Percentiles rank a stretch among this genome's conserved stretches.
phyloP scores from a whole-genome alignment of 2,113 vertebrate genomes.

The Polypterus senegalus region DNA sequence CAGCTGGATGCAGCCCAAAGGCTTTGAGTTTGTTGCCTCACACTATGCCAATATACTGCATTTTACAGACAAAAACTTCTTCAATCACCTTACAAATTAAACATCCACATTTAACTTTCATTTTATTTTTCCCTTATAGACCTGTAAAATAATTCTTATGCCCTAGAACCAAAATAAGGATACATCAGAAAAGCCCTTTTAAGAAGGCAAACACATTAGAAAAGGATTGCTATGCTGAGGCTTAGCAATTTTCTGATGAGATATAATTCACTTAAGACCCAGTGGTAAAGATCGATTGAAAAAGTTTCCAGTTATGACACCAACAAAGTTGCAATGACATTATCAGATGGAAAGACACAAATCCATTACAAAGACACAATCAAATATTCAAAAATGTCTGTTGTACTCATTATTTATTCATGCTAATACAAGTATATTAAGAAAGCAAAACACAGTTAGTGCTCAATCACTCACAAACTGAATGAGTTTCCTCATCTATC shows the following conservation, averaged over 20 bases:
- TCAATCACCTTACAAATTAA: too few species aligned
- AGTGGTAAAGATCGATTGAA: conserved; percentile 82
- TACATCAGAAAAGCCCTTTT: too few species aligned
- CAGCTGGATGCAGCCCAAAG: too few species aligned
- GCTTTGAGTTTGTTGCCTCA: too few species aligned
- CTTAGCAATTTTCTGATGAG: conserved; percentile 35
- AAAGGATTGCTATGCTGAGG: background rate
- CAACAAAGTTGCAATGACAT: conserved; percentile 76
- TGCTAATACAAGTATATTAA: conserved; percentile 98
- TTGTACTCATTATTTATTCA: conserved; percentile 92
- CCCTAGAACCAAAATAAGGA: too few species aligned
- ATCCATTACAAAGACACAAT: conserved; percentile 89
- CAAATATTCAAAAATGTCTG: conserved; percentile 92
- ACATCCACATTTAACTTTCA: too few species aligned
- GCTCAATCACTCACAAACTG: conserved; percentile 86
- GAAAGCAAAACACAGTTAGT: conserved; percentile 90
- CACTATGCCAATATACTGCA: too few species aligned
- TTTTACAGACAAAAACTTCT: too few species aligned
- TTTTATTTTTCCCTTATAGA: too few species aligned
- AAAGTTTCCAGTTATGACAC: conserved; percentile 64
- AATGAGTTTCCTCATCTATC: conserved; percentile 89
- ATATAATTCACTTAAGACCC: conserved; percentile 73
- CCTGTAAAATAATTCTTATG: too few species aligned
- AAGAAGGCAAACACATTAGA: background rate
- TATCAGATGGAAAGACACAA: conserved; percentile 72